Base-by-base conservation (phyloP, 2,888 invertebrate species). In the Tanypteryx hageni region DNA sequence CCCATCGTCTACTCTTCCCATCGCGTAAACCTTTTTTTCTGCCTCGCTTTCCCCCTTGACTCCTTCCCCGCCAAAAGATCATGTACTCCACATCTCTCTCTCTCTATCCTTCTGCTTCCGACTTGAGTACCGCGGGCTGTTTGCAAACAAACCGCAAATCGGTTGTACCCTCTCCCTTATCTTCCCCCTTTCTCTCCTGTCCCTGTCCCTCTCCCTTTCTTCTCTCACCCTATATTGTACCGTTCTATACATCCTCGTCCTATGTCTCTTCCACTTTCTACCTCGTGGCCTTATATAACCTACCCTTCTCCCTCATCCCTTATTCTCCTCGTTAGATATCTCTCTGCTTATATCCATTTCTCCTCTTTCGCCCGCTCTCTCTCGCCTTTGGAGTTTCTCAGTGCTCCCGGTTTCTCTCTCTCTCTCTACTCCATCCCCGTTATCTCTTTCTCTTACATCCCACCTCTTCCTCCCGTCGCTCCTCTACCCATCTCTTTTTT, bases 371-470 rank as follows among this genome's bases (percentile, higher is more conserved):
- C 81, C 81, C n/a, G n/a, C 64, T 64, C 64, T 64, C 64, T 31
- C 81, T 0, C 81, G 27, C 27, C 22, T 81, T 27, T 81, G 76
- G 44, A 44, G 16, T 13, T n/a, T 56, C 57, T n/a, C 44, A 14
- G 10, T 61, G 44, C 1, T 61, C 18, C 27, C 18, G 31, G 59
- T 18, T 31, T 27, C 22, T 61, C 22, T 58, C 89, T n/a, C 9
- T 16, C 18, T 0, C 7, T 27, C 9, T 22, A 7, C n/a, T 76
- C 11, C 11, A 7, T 68, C 93, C 92, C 93, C 93, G 0, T 13
- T 93, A 93, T 93, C 92, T 93, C 93, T 93, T 93, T 92, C 93
- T 92, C 92, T 92, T 44, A 44, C 57, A 85, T 86, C 84, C 93
- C 92, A 92, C 93, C 89, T 92, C 92, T 92, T 92, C 83, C 59